Evolutionary conservation across 2,113 vertebrate genomes (phyloP).

Genomic region (Brachypodius melanocephalos): DNA sequence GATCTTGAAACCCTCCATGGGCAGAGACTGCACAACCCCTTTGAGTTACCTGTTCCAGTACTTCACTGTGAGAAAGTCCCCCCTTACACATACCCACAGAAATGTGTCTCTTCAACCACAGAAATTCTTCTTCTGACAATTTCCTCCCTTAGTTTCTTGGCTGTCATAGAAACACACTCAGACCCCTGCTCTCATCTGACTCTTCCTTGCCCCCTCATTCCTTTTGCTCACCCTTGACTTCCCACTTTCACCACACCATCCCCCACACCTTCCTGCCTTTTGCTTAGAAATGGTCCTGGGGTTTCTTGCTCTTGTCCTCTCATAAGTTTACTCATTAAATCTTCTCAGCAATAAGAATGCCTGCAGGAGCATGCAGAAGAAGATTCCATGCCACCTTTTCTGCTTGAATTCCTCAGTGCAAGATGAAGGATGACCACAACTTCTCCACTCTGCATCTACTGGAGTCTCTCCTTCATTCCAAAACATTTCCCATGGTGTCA

Average conservation of each 20-base stretch:
- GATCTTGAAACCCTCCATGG: neutral
- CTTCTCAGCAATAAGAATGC: neutral
- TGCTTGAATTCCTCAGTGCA: neutral
- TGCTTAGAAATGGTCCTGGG: neutral
- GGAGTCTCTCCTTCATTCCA: neutral
- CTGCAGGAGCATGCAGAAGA: neutral
- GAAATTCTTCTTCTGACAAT: neutral
- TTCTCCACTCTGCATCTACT: neutral
- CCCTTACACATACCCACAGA: neutral
- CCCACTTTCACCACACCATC: neutral
- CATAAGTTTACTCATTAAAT: neutral
- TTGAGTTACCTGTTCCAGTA: neutral
- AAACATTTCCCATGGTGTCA: neutral
- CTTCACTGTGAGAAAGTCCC: neutral
- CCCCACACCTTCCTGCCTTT: neutral
- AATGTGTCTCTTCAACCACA: neutral
- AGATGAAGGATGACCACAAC: neutral
- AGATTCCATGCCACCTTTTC: neutral
- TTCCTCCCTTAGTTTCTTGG: neutral
- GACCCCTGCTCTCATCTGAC: neutral
- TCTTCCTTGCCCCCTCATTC: neutral
- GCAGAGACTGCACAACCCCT: neutral
- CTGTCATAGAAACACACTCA: neutral
- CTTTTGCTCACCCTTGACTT: neutral
- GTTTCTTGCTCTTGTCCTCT: neutral